Evolutionary conservation across 2,797 vertebrate genomes (phyloP), one percentile per base, ranked within the genome.

Genomic region (Lutjanus argentimaculatus): DNA sequence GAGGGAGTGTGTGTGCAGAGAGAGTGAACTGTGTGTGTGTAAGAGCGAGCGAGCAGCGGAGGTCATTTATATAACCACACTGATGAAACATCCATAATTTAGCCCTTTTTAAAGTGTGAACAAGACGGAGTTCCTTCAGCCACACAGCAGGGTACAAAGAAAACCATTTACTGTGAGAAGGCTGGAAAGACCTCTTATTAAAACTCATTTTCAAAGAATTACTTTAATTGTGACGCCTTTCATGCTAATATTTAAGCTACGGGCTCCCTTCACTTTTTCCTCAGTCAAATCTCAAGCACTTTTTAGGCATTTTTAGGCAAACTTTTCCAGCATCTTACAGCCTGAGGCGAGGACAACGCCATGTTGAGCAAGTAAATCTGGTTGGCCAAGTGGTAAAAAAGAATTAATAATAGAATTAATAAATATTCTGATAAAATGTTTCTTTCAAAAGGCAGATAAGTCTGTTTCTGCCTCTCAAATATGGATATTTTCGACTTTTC

Each of bases 11-110:
- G 73, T 61, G 12, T 46, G 67, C 52, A 73, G 19, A 70, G 16
- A 57, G 72, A 57, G 55, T 53, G 22, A 74, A 56, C 8, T 43
- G 45, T 64, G 64, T 57, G 64, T 57, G 58, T 48, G 52, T 43
- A 58, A 42, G n/a, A 43, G 57, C 17, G 30, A 75, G 62, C 1
- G 17, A 63, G 76, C 74, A 59, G 77, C 56, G 14, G 80, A 88
- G 80, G 88, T 91, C 84, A 88, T 92, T 91, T 91, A 89, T 92
- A 88, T 89, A 92, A 91, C 84, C 84, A 66, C 65, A 75, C 67
- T 86, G 84, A 87, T 86, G 84, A 89, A 88, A 87, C 84, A 90
- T 91, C 76, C 76, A 89, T 89, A 90, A 91, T 89, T 87, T 87
- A 89, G 80, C 61, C 82, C 74, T 77, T 83, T 88, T 88, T 83